These are phyloP conservation scores for Sphaeridia pumilis DNA, from an alignment of 2,888 invertebrate genomes.

Conservation along the genomic window DNA sequence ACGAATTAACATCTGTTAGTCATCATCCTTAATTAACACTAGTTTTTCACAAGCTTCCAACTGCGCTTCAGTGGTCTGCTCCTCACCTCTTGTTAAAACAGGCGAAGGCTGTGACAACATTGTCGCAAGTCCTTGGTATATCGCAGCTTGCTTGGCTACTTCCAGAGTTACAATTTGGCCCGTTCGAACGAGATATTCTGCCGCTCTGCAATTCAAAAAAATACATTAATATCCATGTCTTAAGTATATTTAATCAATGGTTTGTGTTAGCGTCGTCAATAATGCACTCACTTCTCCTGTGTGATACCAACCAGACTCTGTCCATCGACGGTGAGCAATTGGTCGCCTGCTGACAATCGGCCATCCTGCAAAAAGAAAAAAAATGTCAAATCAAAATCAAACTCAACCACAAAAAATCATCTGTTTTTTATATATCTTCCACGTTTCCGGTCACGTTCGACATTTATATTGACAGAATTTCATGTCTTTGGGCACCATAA, in stretches of 20 bases:
- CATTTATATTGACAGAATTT: too few relatives aligned
- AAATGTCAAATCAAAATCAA: too few relatives aligned
- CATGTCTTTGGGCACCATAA: too few relatives aligned
- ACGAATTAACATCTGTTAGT: too few relatives aligned
- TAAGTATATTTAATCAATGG: too few relatives aligned
- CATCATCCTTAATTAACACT: too few relatives aligned
- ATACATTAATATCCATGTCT: not conserved
- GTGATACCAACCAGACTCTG: slow-evolving; percentile 74
- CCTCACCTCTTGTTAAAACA: slow-evolving; percentile 59
- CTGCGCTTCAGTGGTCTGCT: too few relatives aligned
- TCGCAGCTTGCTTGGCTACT: slow-evolving; percentile 95
- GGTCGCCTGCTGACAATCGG: slow-evolving; percentile 90
- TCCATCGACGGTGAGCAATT: slow-evolving; percentile 90
- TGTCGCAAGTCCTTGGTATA: slow-evolving; percentile 89
- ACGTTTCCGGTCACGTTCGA: too few relatives aligned
- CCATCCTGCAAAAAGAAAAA: slow-evolving; percentile 57
- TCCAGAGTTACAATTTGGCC: slow-evolving; percentile 87
- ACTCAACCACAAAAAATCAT: too few relatives aligned
- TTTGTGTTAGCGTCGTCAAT: too few relatives aligned
- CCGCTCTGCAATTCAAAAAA: slow-evolving; percentile 54
- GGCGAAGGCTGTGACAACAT: slow-evolving; percentile 77
- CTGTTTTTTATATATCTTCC: too few relatives aligned
- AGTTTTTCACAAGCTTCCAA: too few relatives aligned
- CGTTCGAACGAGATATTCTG: slow-evolving; percentile 86
- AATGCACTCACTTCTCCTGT: slow-evolving; percentile 50